phyloP scores from a whole-genome alignment of 1,140 invertebrate genomes.

The Ptiloglossa arizonensis region DNA sequence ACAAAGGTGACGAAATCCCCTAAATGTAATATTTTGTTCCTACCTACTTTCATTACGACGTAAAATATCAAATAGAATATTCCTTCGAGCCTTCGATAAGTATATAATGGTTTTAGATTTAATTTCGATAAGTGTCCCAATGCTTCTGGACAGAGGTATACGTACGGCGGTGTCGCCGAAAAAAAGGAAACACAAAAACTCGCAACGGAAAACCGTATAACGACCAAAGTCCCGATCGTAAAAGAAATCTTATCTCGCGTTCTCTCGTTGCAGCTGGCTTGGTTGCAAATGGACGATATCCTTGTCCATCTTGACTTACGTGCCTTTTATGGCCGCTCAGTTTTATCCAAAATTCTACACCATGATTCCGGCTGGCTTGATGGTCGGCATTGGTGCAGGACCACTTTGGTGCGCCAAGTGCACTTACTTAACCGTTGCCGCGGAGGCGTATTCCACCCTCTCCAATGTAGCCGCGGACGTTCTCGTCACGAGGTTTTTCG shows the following conservation, averaged over 20 bases:
- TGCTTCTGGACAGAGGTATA: too few species aligned
- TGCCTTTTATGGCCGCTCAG: constrained; percentile 93
- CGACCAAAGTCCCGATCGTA: background rate
- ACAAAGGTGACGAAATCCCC: too few species aligned
- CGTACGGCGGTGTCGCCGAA: too few species aligned
- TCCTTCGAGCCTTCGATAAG: too few species aligned
- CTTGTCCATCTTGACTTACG: constrained; percentile 91
- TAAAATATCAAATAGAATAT: too few species aligned
- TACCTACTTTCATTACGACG: too few species aligned
- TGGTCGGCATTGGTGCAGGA: constrained; percentile 92
- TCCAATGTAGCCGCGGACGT: constrained; percentile 86
- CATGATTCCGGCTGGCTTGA: constrained; percentile 92
- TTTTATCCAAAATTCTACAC: constrained; percentile 92
- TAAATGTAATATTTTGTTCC: too few species aligned
- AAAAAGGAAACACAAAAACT: background rate
- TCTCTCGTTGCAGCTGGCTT: constrained; percentile 84
- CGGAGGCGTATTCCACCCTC: constrained; percentile 87
- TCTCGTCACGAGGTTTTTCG: constrained; percentile 92
- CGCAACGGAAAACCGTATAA: background rate
- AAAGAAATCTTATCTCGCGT: background rate
- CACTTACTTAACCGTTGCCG: constrained; percentile 91
- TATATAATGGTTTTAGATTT: too few species aligned
- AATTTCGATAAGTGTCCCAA: too few species aligned
- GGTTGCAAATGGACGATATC: constrained; percentile 94
- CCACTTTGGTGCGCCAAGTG: constrained; percentile 96